These are phyloP conservation scores for Onthophagus sagittarius DNA, from an alignment of 2,888 invertebrate species.

Conservation along the genomic window DNA sequence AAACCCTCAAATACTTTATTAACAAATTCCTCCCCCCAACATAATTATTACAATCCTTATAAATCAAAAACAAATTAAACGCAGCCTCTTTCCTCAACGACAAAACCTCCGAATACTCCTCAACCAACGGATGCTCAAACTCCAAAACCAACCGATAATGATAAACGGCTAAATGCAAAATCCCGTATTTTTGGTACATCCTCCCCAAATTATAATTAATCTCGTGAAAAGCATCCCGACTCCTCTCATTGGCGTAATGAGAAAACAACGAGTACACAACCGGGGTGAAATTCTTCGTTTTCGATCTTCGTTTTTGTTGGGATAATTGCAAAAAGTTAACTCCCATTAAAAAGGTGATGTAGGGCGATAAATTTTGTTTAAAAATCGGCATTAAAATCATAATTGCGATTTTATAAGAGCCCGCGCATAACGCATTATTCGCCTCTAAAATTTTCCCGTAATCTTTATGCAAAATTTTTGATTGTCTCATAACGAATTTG, in stretches of 20 bases:
- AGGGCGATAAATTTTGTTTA: slow-evolving; percentile 46
- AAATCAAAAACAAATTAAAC: slow-evolving; percentile 83
- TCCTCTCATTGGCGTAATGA: slow-evolving; percentile 71
- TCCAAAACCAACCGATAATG: slow-evolving; percentile 81
- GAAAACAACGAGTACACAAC: slow-evolving; percentile 55
- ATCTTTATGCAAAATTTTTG: slow-evolving; percentile 15
- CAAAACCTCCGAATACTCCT: slow-evolving; percentile 58
- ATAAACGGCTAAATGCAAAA: slow-evolving; percentile 72
- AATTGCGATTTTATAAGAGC: slow-evolving; percentile 78
- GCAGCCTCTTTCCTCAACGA: slow-evolving; percentile 79
- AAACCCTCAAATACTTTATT: slow-evolving; percentile 72
- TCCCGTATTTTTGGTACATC: slow-evolving; percentile 79
- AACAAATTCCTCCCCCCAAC: slow-evolving; percentile 74
- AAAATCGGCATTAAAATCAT: slow-evolving; percentile 54
- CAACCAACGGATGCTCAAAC: slow-evolving; percentile 49
- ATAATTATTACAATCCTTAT: slow-evolving; percentile 69
- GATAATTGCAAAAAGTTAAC: slow-evolving; percentile 77
- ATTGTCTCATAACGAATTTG: slow-evolving; percentile 64
- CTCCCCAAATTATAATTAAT: slow-evolving; percentile 81
- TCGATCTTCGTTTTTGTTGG: slow-evolving; percentile 62
- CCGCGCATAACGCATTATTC: slow-evolving; percentile 78
- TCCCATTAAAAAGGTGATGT: slow-evolving; percentile 72
- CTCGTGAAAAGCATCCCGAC: slow-evolving; percentile 70
- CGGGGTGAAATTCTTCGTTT: slow-evolving; percentile 38
- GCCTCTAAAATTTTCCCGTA: slow-evolving; percentile 57